Conservation (phyloP, 2,888 invertebrate genomes). For the Ypsolopha scabrella region DNA sequence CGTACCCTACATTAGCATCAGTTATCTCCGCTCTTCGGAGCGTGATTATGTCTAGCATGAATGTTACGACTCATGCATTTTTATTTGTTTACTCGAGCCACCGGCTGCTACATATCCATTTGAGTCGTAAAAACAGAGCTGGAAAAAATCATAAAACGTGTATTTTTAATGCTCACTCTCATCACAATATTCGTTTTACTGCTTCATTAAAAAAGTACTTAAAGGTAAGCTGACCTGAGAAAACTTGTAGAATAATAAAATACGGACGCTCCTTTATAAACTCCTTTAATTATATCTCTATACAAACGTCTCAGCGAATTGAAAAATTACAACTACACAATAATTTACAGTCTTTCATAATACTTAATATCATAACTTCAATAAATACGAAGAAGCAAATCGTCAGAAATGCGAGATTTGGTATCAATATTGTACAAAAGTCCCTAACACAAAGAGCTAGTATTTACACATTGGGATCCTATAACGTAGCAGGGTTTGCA, state of each 20-base stretch:
- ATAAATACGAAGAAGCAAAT: slow-evolving; percentile 63
- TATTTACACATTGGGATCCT: slow-evolving; percentile 56
- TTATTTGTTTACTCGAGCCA: slow-evolving; percentile 56
- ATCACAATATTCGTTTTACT: slow-evolving; percentile 21
- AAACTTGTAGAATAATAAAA: slow-evolving; percentile 11
- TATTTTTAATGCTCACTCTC: slow-evolving; percentile 27
- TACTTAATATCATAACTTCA: slow-evolving; percentile 35
- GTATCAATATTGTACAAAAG: slow-evolving; percentile 68
- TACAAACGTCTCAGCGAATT: slow-evolving; percentile 62
- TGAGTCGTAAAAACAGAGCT: slow-evolving; percentile 52
- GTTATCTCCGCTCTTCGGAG: background rate
- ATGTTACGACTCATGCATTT: slow-evolving; percentile 35
- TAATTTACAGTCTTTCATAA: slow-evolving; percentile 68
- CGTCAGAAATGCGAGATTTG: slow-evolving; percentile 63
- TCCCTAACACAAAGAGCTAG: slow-evolving; percentile 41
- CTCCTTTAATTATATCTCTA: slow-evolving; percentile 62
- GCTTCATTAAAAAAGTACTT: slow-evolving; percentile 18
- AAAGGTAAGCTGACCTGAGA: background rate
- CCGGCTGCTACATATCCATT: slow-evolving; percentile 46
- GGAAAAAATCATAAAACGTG: slow-evolving; percentile 38
- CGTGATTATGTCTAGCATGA: background rate
- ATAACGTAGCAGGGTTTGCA: slow-evolving; percentile 42
- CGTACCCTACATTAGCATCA: background rate
- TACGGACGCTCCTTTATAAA: slow-evolving; percentile 45
- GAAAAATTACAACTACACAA: slow-evolving; percentile 55